Conservation (phyloP, 2,888 invertebrate species). For the Eugnorisma glareosa region DNA sequence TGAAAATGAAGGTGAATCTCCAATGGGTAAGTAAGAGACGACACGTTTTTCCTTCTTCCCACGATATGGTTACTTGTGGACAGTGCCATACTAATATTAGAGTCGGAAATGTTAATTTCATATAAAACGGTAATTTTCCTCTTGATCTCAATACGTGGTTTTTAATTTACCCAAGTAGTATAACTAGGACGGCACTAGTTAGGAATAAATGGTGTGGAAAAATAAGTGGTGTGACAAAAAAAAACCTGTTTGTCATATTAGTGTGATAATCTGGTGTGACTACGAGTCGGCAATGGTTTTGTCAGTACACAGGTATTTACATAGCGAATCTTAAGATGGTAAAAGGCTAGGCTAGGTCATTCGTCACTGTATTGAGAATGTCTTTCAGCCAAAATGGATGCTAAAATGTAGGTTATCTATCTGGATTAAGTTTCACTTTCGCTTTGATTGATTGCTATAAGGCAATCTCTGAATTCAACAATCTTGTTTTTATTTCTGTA, state of each 20-base stretch:
- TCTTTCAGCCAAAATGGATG: not conserved
- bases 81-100: not conserved
- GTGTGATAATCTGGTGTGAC: too few species aligned
- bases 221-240: too few species aligned
- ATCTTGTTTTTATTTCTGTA: not conserved
- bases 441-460: not conserved
- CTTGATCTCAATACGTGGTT: too few species aligned
- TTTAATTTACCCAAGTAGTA: too few species aligned
- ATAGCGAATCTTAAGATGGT: not conserved
- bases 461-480: not conserved
- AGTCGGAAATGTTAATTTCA: not conserved
- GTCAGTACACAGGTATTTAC: too few species aligned
- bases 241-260: too few species aligned
- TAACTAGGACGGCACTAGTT: too few species aligned
- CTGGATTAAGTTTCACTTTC: not conserved
- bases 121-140: too few species aligned
- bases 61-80: not conserved
- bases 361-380: not conserved
- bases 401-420: constrained; percentile 6
- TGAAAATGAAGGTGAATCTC: not conserved
- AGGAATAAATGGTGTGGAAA: too few species aligned
- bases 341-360: not conserved
- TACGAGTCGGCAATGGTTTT: too few species aligned
- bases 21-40: not conserved
- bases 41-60: not conserved